Percentiles rank a stretch among this genome's conserved stretches.
Conservation (phyloP, 1,140 invertebrate genomes). For the Drosophila bipectinata region DNA sequence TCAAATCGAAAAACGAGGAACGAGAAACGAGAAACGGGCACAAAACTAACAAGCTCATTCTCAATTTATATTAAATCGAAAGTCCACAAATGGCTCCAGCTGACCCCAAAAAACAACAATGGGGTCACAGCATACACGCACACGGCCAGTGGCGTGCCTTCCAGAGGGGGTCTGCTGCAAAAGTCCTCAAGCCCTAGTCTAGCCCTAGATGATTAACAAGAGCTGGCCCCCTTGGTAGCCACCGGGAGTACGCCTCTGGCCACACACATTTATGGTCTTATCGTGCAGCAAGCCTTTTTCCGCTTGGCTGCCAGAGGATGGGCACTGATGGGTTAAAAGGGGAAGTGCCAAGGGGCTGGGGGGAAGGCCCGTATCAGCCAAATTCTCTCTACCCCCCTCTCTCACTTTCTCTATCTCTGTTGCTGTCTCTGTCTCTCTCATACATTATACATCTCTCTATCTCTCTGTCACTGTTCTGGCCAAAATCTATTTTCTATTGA, state of each 20-base stretch:
- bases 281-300: constrained; percentile 77
- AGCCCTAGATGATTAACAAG: too few species aligned
- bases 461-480: constrained; percentile 15
- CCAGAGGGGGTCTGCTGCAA: background rate
- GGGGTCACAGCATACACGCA: constrained; percentile 31
- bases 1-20: constrained; percentile 15
- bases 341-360: constrained; percentile 3
- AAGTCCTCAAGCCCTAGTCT: background rate
- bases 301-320: constrained; percentile 47
- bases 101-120: constrained; percentile 55
- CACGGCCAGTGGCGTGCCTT: background rate
- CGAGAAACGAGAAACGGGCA: constrained; percentile 37
- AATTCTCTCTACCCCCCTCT: background rate
- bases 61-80: constrained; percentile 80
- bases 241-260: background rate
- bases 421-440: constrained; percentile 10
- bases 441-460: constrained; percentile 11
- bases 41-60: constrained; percentile 78
- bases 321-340: constrained; percentile 13
- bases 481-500: background rate
- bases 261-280: constrained; percentile 55
- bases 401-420: constrained; percentile 2
- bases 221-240: background rate
- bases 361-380: constrained; percentile 39
- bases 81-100: constrained; percentile 48